These are phyloP conservation scores for Phortica magna DNA, from an alignment of 2,888 invertebrate species.

Conservation along the genomic window DNA sequence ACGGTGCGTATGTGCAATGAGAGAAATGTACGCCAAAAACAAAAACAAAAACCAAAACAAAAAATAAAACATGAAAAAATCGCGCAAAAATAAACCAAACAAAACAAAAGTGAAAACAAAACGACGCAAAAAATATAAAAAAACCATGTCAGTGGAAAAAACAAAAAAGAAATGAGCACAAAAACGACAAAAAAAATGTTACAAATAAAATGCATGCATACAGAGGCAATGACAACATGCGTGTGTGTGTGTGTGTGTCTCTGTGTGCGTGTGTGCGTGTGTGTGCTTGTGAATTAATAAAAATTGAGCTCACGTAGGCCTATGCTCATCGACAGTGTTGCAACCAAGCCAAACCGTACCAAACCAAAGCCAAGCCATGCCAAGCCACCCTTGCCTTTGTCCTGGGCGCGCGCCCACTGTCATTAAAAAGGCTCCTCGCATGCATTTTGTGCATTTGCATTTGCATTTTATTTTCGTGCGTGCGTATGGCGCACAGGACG, in stretches of 20 bases:
- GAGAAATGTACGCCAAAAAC: not conserved
- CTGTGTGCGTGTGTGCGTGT: not conserved
- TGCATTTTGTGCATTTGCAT: constrained; percentile 27
- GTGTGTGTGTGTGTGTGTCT: not conserved
- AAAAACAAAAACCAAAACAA: not conserved
- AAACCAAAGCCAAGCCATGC: not conserved
- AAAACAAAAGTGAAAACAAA: constrained; percentile 3
- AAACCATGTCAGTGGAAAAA: constrained; percentile 26
- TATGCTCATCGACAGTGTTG: constrained; percentile 1
- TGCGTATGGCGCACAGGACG: not conserved
- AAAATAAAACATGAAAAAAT: constrained; percentile 22
- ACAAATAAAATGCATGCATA: constrained; percentile 21
- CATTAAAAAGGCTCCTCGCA: not conserved
- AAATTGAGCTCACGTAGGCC: constrained; percentile 5
- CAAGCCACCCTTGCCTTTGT: not conserved
- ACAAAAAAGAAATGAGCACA: not conserved
- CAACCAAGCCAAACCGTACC: not conserved
- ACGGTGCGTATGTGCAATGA: constrained; percentile 28
- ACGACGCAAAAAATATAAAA: constrained; percentile 5
- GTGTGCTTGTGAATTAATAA: constrained; percentile 16
- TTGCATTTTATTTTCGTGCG: constrained; percentile 43
- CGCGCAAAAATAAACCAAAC: constrained; percentile 22
- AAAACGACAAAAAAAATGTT: constrained; percentile 22
- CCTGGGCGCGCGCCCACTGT: not conserved
- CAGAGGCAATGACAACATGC: not conserved